These are phyloP conservation scores for Camponotus pennsylvanicus DNA, from an alignment of 1,140 invertebrate genomes.

Conservation along the genomic window DNA sequence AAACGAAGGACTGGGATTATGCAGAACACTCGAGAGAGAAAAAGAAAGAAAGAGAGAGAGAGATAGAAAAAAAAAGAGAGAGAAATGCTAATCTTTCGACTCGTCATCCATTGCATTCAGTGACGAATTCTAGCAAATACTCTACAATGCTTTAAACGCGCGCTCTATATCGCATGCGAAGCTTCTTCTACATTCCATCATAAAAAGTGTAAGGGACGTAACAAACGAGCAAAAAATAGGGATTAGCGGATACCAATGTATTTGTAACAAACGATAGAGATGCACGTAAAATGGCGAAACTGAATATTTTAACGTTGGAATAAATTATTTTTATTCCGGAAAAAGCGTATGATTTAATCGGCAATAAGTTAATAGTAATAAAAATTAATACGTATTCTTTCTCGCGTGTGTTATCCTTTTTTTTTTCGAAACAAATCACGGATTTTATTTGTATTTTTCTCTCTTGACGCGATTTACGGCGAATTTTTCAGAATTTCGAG, in stretches of 20 bases:
- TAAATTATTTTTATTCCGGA: constrained; percentile 18
- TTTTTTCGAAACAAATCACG: background rate
- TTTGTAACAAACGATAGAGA: constrained; percentile 18
- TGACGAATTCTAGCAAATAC: background rate
- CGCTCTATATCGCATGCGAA: background rate
- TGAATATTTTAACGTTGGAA: background rate
- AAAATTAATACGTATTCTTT: constrained; percentile 11
- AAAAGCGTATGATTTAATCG: constrained; percentile 16
- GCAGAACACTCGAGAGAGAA: background rate
- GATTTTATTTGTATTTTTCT: background rate
- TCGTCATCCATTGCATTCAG: constrained; percentile 17
- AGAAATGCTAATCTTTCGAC: constrained; percentile 25
- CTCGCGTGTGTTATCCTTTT: background rate
- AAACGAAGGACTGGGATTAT: constrained; percentile 45
- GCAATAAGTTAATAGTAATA: constrained; percentile 24
- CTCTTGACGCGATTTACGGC: background rate
- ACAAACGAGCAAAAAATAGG: constrained; percentile 17
- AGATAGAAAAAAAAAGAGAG: constrained; percentile 9
- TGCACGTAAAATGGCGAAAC: background rate
- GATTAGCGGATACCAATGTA: constrained; percentile 2
- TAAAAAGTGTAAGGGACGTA: constrained; percentile 25
- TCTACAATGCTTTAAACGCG: background rate
- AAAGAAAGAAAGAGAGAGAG: too few relatives aligned
- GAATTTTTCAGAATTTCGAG: background rate
- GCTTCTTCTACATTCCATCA: background rate